Conservation (phyloP, 2,888 invertebrate species). For the Hirtodrosophila confusa region DNA sequence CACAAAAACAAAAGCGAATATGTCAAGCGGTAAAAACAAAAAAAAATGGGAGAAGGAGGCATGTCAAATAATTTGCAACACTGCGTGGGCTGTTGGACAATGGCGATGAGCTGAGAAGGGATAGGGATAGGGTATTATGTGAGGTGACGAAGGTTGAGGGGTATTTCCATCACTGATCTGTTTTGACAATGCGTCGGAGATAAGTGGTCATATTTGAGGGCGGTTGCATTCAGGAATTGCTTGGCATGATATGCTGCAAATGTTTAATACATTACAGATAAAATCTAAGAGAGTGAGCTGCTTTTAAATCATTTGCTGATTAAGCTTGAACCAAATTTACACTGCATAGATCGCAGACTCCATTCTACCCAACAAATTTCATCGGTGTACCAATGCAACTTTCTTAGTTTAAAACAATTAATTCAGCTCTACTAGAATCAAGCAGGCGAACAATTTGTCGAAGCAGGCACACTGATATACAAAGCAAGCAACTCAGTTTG, state of each 20-base stretch:
- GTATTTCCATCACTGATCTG: not conserved
- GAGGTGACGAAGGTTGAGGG: not conserved
- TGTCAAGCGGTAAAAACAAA: slow-evolving; percentile 30
- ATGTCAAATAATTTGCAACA: slow-evolving; percentile 51
- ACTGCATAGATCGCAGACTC: too few relatives aligned
- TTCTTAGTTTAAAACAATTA: too few relatives aligned
- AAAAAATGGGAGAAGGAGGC: slow-evolving; percentile 18
- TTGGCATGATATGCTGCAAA: slow-evolving; percentile 1
- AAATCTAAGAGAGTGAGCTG: too few relatives aligned
- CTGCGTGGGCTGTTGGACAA: slow-evolving; percentile 32
- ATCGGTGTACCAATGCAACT: too few relatives aligned
- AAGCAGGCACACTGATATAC: too few relatives aligned
- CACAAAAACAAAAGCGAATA: slow-evolving; percentile 55
- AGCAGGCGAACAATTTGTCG: too few relatives aligned
- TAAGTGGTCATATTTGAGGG: slow-evolving; percentile 3
- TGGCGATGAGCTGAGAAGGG: slow-evolving; percentile 7
- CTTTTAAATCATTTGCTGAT: too few relatives aligned
- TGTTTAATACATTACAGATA: not conserved
- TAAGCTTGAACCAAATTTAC: too few relatives aligned
- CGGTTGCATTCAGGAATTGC: slow-evolving; percentile 4
- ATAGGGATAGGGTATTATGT: not conserved
- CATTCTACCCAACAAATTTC: too few relatives aligned
- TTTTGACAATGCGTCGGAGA: slow-evolving; percentile 8
- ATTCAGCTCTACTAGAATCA: too few relatives aligned
- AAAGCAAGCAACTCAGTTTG: too few relatives aligned